Evolutionary conservation across 2,113 vertebrate species (phyloP), one percentile per base, ranked within the genome.

Genomic region (Microcebus griseorufus): DNA sequence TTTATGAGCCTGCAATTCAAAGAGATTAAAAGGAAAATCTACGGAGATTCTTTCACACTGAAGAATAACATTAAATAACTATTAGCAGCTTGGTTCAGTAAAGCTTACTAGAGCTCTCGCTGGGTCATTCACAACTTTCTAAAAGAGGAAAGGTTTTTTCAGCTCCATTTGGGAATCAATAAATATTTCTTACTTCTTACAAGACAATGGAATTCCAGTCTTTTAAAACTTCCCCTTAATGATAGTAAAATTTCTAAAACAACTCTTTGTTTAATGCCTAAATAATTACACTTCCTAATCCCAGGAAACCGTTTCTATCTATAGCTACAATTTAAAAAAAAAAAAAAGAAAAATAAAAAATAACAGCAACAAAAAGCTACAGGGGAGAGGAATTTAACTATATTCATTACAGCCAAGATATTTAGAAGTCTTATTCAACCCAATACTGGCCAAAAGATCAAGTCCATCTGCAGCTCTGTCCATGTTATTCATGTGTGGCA

Each of bases 1-100:
- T 99, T 99, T 99, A 98, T 97, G 98, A 99, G 98, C 98, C 98
- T 97, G 97, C 98, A 98, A 98, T 99, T 99, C 98, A 98, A 98
- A 98, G 98, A 98, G 98, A 98, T 98, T 98, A 98, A 98, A 99
- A 98, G 98, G 98, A 98, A 98, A 98, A 99, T 98, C 98, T 98
- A 98, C 93, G 90, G 98, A 98, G 98, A 98, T 98, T 98, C 98
- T 99, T 99, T 99, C 98, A 98, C 98, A 97, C 98, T 98, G 94
- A 97, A 98, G 99, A 99, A 98, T 98, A 99, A 99, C 98, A 98
- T 99, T 98, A 99, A 99, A 99, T 98, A 98, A 99, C 98, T 98
- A 99, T 99, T 98, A 99, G 98, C 97, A 97, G 98, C 98, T 97
- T 95, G 98, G 98, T 98, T 98, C 98, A 98, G 98, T 98, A 98